Evolutionary conservation across 2,113 vertebrate species (phyloP).

Genomic region (Hippocampus comes): DNA sequence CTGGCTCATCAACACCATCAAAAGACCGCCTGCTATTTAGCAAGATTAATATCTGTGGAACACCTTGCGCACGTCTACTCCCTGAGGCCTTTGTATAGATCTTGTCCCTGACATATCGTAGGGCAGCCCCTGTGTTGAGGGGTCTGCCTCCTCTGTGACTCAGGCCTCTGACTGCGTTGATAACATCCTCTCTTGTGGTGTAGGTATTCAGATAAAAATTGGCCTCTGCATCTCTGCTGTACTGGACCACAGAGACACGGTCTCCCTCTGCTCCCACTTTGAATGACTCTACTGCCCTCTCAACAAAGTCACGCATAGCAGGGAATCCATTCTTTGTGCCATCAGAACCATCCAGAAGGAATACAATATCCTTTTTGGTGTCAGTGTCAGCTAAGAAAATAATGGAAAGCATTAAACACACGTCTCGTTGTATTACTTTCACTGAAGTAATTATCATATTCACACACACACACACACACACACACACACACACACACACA

Average conservation of each 20-base stretch:
- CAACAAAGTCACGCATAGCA: constrained; percentile 65
- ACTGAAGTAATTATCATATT: neutral
- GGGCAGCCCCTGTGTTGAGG: constrained; percentile 55
- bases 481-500: too few relatives aligned
- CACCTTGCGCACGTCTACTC: constrained; percentile 37
- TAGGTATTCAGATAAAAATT: constrained; percentile 65
- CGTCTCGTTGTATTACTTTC: neutral
- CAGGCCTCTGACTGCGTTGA: constrained; percentile 34
- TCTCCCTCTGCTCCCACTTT: constrained; percentile 65
- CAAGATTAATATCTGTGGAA: constrained; percentile 53
- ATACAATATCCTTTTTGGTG: constrained; percentile 68
- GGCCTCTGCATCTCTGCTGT: constrained; percentile 65
- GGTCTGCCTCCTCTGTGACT: constrained; percentile 56
- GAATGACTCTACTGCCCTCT: constrained; percentile 56
- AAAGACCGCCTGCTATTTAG: constrained; percentile 47
- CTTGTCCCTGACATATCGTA: constrained; percentile 50
- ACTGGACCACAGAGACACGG: constrained; percentile 72
- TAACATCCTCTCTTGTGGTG: constrained; percentile 50
- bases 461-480: too few relatives aligned
- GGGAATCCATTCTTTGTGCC: constrained; percentile 62
- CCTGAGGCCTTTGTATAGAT: constrained; percentile 50
- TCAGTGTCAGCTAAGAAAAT: constrained; percentile 19
- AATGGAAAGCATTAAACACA: neutral
- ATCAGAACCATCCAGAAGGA: constrained; percentile 77
- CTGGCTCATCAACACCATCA: constrained; percentile 38